phyloP scores from a whole-genome alignment of 2,888 invertebrate species.

The Cecidostiba fungosa region DNA sequence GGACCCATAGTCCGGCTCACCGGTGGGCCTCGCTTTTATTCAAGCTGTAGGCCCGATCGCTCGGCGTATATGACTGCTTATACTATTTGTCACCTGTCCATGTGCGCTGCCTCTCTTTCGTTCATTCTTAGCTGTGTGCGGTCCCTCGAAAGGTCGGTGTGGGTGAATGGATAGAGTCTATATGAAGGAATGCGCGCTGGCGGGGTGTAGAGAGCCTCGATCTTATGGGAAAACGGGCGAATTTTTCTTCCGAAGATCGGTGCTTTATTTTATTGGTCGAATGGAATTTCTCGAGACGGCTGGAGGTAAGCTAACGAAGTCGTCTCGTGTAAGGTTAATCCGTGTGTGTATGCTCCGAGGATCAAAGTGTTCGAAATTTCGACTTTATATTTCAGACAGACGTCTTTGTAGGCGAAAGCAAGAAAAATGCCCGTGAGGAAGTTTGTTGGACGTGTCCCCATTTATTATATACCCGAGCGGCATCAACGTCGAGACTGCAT shows the following conservation, averaged over 20 bases:
- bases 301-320: background rate
- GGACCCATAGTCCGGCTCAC: constrained; percentile 7
- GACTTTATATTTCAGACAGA: background rate
- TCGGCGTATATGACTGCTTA: background rate
- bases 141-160: background rate
- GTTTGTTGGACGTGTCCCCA: background rate
- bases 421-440: background rate
- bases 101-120: background rate
- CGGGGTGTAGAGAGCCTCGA: background rate
- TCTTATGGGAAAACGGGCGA: background rate
- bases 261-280: background rate
- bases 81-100: constrained; percentile 58
- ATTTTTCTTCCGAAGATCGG: background rate
- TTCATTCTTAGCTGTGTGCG: background rate
- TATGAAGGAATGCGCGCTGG: background rate
- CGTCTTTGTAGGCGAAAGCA: background rate
- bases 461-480: no score
- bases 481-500: background rate
- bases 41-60: background rate
- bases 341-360: background rate
- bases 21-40: constrained; percentile 17
- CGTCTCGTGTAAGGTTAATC: background rate
- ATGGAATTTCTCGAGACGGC: background rate
- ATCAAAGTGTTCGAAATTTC: background rate
- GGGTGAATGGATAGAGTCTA: background rate